Evolutionary conservation across 2,797 vertebrate species (phyloP), one percentile per base, ranked within the genome.

Genomic region (Otolemur crassicaudatus): DNA sequence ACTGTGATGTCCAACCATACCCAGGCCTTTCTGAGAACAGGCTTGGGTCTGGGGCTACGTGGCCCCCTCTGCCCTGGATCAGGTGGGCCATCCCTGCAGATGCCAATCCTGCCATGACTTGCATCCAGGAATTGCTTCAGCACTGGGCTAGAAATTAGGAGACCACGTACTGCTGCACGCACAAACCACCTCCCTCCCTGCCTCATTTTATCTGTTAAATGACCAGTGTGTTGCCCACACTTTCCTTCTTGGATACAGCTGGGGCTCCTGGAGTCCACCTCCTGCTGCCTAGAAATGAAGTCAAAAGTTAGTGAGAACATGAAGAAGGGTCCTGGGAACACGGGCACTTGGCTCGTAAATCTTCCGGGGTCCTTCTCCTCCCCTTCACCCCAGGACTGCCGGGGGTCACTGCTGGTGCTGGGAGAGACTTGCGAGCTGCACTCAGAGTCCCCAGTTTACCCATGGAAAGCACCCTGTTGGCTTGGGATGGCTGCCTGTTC

Each of bases 1-100:
- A 27, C 63, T 17, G 43, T 0, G 7, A 20, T 8, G 2, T 14
- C 49, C 0, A 0, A 2, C 67, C 25, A 9, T 7, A 9, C 69
- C 17, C 2, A 1, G 20, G 53, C 40, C 43, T 49, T 73, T 81
- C 23, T 4, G 14, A 29, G 29, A 7, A 58, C 10, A 2, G 40
- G 34, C 31, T 17, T 12, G 53, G 17, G 17, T 84, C 22, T 7
- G 25, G 1, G 25, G 22, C 80, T 19, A 1, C 22, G 17, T 1
- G 8, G 27, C 11, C 25, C 19, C 76, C 60, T 5, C 14, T 17
- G 58, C 9, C 27, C 34, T 58, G 53, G 40, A 34, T 49, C 46
- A 19, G 82, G 34, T 14, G 43, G 65, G 60, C 40, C 76, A 31
- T 60, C 70, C 29, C 4, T 2, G 1, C 72, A 46, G 70, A 40